Base-by-base conservation (phyloP, 1,140 invertebrate genomes). In the Drosophila littoralis region DNA sequence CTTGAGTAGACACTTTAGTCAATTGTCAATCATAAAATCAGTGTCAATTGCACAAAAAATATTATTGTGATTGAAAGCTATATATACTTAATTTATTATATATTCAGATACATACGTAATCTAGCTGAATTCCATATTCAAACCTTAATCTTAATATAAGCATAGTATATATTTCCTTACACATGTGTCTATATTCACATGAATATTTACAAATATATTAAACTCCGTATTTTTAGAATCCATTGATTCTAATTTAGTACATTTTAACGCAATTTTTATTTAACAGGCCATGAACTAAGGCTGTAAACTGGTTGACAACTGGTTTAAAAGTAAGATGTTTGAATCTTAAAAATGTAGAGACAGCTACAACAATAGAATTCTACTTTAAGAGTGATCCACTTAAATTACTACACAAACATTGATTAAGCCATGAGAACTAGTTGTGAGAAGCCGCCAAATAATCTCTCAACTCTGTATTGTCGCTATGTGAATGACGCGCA, bases 401-500 rank as follows among this genome's bases (percentile, higher is more conserved):
- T 46, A 22, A 46, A 10, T 15, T 22, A 46, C 7, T 2, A 46
- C 3, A 46, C 17, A 22, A 10, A 22, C 15, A 46, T 46, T 35
- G 13, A 13, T 33, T 7, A 33, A 15, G 8, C 7, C 2, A 8
- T 35, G 9, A 32, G 2, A 52, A 52, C 32, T 52, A 7, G 8
- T 52, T 52, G 32, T 15, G n/a, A 52, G 50, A 13, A 6, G 32
- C 50, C 32, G 50, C 32, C 50, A 13, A 35, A 28, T 28, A 35
- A 36, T 50, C 22, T 50, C 1, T n/a, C 6, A 32, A 10, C 22
- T 50, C n/a, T 50, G 10, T 28, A 12, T 36, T 36, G 28, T n/a
- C 32, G 38, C 28, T 43, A 33, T 33, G 38, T 57, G 42, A 50
- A 55, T 40, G 60, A 35, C 1, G 43, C 42, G 33, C 51, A 71